Percentiles rank a stretch among this genome's conserved stretches.
These are phyloP conservation scores for Exaiptasia diaphana DNA, from an alignment of 64 coral and sea anemone species.

Conservation along the genomic window DNA sequence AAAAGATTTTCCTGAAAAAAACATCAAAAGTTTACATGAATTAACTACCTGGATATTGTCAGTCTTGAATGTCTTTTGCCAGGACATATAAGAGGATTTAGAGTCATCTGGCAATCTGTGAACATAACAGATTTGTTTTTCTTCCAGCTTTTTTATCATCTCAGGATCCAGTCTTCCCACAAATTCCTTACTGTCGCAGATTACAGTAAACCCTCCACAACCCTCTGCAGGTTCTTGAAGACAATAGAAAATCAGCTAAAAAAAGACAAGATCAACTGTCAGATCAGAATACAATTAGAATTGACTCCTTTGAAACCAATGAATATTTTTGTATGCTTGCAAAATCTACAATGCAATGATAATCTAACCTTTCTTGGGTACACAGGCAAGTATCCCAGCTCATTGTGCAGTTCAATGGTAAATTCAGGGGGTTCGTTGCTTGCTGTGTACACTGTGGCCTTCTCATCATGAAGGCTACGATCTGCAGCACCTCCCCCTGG, in stretches of 20 bases:
- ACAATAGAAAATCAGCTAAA: conserved; percentile 45
- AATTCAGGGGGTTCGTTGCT: conserved; percentile 68
- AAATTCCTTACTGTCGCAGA: conserved; percentile 44
- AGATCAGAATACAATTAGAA: neutral
- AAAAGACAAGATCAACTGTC: neutral
- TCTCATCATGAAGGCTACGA: conserved; percentile 10
- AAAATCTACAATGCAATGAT: too few relatives aligned
- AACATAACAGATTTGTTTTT: conserved; percentile 33
- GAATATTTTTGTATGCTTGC: neutral
- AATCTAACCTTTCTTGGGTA: conserved; percentile 69
- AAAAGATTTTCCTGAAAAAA: neutral
- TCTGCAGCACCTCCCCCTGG: conserved; percentile 28
- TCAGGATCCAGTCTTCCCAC: conserved; percentile 23
- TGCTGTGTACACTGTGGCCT: conserved; percentile 33
- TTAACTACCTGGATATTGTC: conserved; percentile 3
- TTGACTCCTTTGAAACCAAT: neutral
- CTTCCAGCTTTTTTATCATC: conserved; percentile 44
- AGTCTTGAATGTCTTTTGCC: conserved; percentile 46
- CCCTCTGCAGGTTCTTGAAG: conserved; percentile 50
- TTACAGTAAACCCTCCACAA: conserved; percentile 56
- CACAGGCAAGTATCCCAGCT: conserved; percentile 25
- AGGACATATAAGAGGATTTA: conserved; percentile 8
- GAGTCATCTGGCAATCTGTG: conserved; percentile 15
- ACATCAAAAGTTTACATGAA: too few relatives aligned
- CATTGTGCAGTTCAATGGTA: conserved; percentile 67